phyloP scores from a whole-genome alignment of 1,140 invertebrate species.

The Propsilocerus akamusi region DNA sequence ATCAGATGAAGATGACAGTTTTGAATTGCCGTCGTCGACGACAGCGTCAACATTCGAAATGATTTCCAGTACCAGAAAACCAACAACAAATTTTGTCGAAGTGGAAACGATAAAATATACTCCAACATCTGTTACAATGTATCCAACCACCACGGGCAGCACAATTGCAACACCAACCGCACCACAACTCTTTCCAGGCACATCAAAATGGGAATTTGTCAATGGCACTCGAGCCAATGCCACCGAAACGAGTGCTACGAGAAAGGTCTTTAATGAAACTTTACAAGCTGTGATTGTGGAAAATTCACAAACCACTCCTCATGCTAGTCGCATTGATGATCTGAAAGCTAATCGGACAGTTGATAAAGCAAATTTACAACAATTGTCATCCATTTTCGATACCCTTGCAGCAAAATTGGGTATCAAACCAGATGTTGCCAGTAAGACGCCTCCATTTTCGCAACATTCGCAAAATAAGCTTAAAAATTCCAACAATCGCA shows the following conservation, averaged over 20 bases:
- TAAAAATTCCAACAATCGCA: conserved; percentile 10
- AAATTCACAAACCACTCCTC: conserved; percentile 17
- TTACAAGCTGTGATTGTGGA: conserved; percentile 23
- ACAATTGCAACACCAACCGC: conserved; percentile 6
- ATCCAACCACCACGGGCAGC: conserved; percentile 7
- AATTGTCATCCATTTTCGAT: conserved; percentile 23
- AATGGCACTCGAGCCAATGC: conserved; percentile 14
- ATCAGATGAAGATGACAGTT: neutral
- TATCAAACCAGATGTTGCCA: conserved; percentile 17
- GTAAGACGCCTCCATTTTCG: conserved; percentile 19
- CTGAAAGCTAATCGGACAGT: conserved; percentile 14
- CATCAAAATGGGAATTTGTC: conserved; percentile 21
- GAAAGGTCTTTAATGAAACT: conserved; percentile 21
- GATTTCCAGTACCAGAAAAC: conserved; percentile 6
- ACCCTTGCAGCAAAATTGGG: conserved; percentile 22
- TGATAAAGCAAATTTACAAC: conserved; percentile 22
- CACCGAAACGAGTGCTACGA: conserved; percentile 15
- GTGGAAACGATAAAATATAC: conserved; percentile 3
- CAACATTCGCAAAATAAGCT: conserved; percentile 15
- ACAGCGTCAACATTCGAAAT: conserved; percentile 1
- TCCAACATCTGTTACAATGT: conserved; percentile 6
- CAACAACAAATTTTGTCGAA: conserved; percentile 1
- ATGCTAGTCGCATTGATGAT: conserved; percentile 12
- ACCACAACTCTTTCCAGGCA: conserved; percentile 19
- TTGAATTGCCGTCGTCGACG: neutral